Evolutionary conservation across 2,888 invertebrate species (phyloP).

Genomic region (Aphrophora alni): DNA sequence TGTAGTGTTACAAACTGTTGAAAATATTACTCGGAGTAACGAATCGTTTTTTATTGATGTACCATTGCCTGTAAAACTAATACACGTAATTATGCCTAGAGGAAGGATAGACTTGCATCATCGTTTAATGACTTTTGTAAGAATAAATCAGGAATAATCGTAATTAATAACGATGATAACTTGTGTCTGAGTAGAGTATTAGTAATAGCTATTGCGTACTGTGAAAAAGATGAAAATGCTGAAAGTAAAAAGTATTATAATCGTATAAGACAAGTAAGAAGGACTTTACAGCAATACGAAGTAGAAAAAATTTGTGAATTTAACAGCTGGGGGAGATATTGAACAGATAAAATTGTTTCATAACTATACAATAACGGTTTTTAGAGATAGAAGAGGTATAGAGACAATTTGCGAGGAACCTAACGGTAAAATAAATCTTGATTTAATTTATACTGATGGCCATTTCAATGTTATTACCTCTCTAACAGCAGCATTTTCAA

Average conservation of each 20-base stretch:
- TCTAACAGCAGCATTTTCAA: neutral
- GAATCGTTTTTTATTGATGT: too few relatives aligned
- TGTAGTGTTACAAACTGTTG: too few relatives aligned
- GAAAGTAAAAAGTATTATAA: neutral
- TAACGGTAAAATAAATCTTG: neutral
- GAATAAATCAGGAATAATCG: conserved; percentile 19
- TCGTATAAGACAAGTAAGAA: neutral
- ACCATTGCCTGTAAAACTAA: neutral
- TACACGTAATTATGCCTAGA: too few relatives aligned
- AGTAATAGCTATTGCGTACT: conserved; percentile 40
- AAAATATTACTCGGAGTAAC: too few relatives aligned
- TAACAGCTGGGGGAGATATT: neutral
- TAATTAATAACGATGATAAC: conserved; percentile 46
- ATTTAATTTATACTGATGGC: neutral
- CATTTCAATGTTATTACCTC: conserved; percentile 6
- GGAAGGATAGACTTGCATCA: too few relatives aligned
- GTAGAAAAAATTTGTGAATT: neutral
- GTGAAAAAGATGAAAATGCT: conserved; percentile 28
- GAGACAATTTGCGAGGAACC: neutral
- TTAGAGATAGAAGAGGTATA: neutral
- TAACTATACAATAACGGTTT: neutral
- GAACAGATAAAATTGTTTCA: neutral
- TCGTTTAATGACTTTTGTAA: neutral
- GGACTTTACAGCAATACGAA: neutral
- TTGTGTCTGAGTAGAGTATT: conserved; percentile 36